Conservation (phyloP, 2,113 vertebrate genomes). For the Aphyosemion australe region DNA sequence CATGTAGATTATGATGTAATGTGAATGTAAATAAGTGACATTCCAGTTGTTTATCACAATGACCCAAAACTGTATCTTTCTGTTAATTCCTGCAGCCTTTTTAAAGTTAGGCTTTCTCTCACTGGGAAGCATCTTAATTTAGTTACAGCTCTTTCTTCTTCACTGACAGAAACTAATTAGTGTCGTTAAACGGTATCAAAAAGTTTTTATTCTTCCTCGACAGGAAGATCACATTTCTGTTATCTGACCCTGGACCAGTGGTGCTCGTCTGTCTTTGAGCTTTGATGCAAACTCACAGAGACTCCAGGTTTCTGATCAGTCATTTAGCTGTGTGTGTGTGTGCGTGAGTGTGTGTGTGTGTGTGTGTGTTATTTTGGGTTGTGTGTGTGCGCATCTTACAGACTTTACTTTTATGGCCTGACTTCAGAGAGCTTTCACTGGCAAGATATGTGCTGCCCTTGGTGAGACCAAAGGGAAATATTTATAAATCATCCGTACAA, state of each 20-base stretch:
- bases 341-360: not conserved
- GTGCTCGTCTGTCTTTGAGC: slow-evolving; percentile 78
- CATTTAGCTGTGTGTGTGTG: slow-evolving; percentile 30
- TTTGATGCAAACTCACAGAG: slow-evolving; percentile 82
- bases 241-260: slow-evolving; percentile 78
- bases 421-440: slow-evolving; percentile 61
- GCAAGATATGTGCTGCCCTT: slow-evolving; percentile 53
- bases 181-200: slow-evolving; percentile 79
- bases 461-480: slow-evolving; percentile 73
- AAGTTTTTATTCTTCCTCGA: slow-evolving; percentile 80
- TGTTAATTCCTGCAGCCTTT: slow-evolving; percentile 24
- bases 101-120: slow-evolving; percentile 16
- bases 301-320: slow-evolving; percentile 52
- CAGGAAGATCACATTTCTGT: slow-evolving; percentile 78
- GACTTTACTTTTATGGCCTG: slow-evolving; percentile 66
- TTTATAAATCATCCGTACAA: slow-evolving; percentile 77
- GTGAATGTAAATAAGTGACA: too few relatives aligned
- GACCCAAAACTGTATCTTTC: not conserved
- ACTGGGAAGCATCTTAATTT: slow-evolving; percentile 77
- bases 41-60: too few relatives aligned
- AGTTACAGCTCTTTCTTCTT: slow-evolving; percentile 69
- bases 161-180: slow-evolving; percentile 77
- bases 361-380: not conserved
- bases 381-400: slow-evolving; percentile 14
- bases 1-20: too few relatives aligned